phyloP scores from a whole-genome alignment of 1,140 invertebrate genomes.

The Camponotus pennsylvanicus region DNA sequence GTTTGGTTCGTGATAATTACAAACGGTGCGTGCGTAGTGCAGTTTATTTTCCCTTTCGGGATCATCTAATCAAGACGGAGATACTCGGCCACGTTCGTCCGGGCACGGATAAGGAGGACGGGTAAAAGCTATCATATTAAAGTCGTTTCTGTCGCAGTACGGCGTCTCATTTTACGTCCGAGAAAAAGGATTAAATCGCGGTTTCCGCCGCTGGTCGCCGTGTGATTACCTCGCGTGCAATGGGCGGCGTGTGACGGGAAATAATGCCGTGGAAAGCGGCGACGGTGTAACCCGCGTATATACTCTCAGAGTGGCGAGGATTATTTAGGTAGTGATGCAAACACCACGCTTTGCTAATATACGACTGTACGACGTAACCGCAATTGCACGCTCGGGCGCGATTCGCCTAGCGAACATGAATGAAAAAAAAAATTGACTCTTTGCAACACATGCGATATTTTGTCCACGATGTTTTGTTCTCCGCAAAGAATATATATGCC shows the following conservation, averaged over 20 bases:
- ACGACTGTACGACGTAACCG: constrained; percentile 23
- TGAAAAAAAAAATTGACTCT: constrained; percentile 34
- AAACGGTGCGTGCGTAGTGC: background rate
- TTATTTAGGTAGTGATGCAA: constrained; percentile 63
- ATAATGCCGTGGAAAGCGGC: constrained; percentile 66
- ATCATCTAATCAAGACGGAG: constrained; percentile 50
- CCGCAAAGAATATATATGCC: constrained; percentile 1
- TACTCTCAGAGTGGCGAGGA: constrained; percentile 32
- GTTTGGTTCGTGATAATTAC: constrained; percentile 51
- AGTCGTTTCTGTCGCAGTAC: constrained; percentile 63
- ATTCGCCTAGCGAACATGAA: constrained; percentile 1
- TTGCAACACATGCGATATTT: background rate
- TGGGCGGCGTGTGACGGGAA: constrained; percentile 42
- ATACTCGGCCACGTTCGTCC: constrained; percentile 18
- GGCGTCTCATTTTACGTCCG: constrained; percentile 59
- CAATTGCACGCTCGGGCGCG: constrained; percentile 1
- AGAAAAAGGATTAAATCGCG: constrained; percentile 70
- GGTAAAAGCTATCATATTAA: constrained; percentile 64
- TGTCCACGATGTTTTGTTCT: background rate
- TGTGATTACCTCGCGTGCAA: constrained; percentile 61
- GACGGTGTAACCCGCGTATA: background rate
- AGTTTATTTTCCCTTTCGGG: constrained; percentile 59
- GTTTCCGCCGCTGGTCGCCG: constrained; percentile 59
- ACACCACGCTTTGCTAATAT: constrained; percentile 21
- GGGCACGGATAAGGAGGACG: constrained; percentile 9